Percentiles rank a stretch among this genome's conserved stretches.
Conservation (phyloP, 2,797 vertebrate species). For the Tangara arthus region DNA sequence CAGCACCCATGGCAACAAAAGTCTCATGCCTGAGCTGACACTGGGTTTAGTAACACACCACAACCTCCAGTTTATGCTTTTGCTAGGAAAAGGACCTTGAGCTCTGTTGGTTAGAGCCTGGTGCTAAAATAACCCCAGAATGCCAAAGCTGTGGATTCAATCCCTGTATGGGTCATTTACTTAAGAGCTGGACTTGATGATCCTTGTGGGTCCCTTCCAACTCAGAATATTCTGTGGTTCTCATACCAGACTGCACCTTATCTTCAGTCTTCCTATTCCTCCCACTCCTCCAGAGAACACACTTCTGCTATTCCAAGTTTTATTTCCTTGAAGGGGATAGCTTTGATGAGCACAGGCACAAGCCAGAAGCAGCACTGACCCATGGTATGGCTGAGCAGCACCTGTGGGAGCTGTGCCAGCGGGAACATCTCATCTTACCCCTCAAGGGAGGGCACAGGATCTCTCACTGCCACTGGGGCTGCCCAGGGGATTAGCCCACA, state of each 20-base stretch:
- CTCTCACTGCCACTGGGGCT: not conserved
- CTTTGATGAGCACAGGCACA: not conserved
- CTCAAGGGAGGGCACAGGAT: not conserved
- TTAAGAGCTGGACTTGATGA: not conserved
- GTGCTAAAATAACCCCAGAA: not conserved
- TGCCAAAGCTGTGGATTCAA: not conserved
- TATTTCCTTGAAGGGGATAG: not conserved
- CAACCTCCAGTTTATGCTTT: not conserved
- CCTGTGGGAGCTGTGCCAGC: not conserved
- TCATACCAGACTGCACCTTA: not conserved
- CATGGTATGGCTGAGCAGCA: not conserved
- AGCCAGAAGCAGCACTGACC: not conserved
- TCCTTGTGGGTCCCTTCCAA: not conserved
- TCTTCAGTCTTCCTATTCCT: not conserved
- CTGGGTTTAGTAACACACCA: not conserved
- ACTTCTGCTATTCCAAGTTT: not conserved
- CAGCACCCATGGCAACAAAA: not conserved
- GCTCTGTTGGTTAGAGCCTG: not conserved
- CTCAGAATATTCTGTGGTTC: not conserved
- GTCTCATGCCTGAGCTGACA: rapidly evolving
- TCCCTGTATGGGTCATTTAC: not conserved
- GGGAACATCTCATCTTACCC: not conserved
- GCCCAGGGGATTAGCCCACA: slow-evolving; percentile 32
- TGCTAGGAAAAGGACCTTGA: not conserved
- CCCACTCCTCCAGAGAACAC: not conserved